Base-by-base conservation (phyloP, 2,888 invertebrate species). In the Mythimna lalbum region DNA sequence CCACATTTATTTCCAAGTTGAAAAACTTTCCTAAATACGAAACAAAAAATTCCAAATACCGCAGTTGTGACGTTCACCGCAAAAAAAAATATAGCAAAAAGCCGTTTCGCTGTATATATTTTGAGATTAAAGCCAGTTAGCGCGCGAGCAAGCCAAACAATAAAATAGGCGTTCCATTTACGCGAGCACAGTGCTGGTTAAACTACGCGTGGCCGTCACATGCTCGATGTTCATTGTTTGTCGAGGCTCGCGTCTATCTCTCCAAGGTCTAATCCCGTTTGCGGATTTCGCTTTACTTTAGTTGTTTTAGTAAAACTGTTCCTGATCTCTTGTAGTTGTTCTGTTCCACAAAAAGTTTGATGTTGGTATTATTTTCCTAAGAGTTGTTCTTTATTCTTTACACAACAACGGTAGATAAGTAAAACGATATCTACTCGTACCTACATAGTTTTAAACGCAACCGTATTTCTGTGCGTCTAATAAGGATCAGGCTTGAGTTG, bases 141-240 rank as follows among this genome's bases (percentile, higher is more conserved):
- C 43, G 10, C 23, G 23, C 19, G 23, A 43, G 31, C 52, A 69
- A 33, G 7, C 23, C 23, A 33, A 69, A 69, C 68, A 69, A 68
- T 43, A 72, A 39, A 60, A 7, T 31, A 19, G 17, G 19, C 36
- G 21, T 72, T 50, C 61, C 47, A 72, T 60, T 72, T 23, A 39
- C 36, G 27, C 60, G 52, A 31, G 14, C 61, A 60, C 19, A 21
- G 21, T 61, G 7, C 9, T 56, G 14, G 19, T 47, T 21, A 47
- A 71, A 56, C 10, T 39, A 19, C 19, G 14, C 17, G 33, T 21
- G 19, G 19, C 21, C 3, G 4, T 31, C 39, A 39, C 62, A 33
- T 43, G n/a, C 9, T 33, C 31, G n/a, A 23, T 73, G n/a, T 62
- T 50, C 21, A 23, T 50, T 72, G 39, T 60, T 60, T 1, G 39